Percentiles rank a stretch among this genome's conserved stretches.
phyloP scores from a whole-genome alignment of 2,113 vertebrate genomes.

The Butastur rufipennis region DNA sequence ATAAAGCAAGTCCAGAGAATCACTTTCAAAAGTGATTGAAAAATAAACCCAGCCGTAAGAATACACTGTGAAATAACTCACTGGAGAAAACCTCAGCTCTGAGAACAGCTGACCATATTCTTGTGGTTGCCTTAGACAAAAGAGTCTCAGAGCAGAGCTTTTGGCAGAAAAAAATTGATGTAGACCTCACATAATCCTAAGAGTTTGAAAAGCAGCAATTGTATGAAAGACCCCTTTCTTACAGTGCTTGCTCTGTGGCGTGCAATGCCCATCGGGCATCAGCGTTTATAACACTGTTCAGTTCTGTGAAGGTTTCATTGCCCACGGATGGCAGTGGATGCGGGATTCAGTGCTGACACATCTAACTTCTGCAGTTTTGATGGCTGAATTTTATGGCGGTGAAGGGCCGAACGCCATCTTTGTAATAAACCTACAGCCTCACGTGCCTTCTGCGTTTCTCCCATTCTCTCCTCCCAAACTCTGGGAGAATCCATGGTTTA shows the following conservation, averaged over 20 bases:
- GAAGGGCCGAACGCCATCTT: neutral
- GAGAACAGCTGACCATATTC: neutral
- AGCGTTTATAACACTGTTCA: rapidly evolving
- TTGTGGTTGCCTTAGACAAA: neutral
- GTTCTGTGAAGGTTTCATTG: neutral
- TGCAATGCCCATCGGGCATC: neutral
- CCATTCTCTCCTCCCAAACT: neutral
- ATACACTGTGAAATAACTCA: neutral
- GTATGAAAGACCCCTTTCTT: neutral
- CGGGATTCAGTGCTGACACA: neutral
- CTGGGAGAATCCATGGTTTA: neutral
- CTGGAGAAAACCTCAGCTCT: neutral
- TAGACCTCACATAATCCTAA: neutral
- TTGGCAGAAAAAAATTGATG: neutral
- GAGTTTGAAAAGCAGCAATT: neutral
- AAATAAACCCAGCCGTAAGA: neutral
- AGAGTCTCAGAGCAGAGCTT: neutral
- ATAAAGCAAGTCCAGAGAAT: neutral
- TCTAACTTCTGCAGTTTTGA: neutral
- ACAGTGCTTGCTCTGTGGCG: neutral
- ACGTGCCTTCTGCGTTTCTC: neutral
- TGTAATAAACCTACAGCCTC: neutral
- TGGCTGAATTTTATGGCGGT: neutral
- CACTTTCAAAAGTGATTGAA: neutral
- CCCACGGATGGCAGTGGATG: neutral